Conservation (phyloP, 2,888 invertebrate genomes). For the Laspeyria flexula region DNA sequence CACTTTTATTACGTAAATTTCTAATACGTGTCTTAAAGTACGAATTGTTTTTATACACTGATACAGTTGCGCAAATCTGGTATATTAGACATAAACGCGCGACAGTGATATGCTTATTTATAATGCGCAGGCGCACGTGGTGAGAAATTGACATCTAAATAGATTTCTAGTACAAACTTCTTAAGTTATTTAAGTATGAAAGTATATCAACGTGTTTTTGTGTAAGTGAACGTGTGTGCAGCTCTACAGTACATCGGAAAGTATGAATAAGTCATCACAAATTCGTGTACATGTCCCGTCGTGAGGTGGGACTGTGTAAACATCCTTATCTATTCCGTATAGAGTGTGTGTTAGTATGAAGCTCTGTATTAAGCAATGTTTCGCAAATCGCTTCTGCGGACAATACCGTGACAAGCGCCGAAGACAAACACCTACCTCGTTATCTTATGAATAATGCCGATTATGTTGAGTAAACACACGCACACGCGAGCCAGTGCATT, state of each 20-base stretch:
- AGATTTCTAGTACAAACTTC: too few relatives aligned
- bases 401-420: slow-evolving; percentile 77
- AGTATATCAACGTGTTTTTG: too few relatives aligned
- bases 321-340: slow-evolving; percentile 59
- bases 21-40: too few relatives aligned
- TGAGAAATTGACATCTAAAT: neutral
- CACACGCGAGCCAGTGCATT: slow-evolving; percentile 75
- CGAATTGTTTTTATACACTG: too few relatives aligned
- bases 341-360: slow-evolving; percentile 58
- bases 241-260: slow-evolving; percentile 15
- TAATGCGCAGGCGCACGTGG: slow-evolving; percentile 7
- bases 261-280: slow-evolving; percentile 27
- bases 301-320: slow-evolving; percentile 53
- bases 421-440: slow-evolving; percentile 80
- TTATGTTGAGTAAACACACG: slow-evolving; percentile 81
- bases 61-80: too few relatives aligned
- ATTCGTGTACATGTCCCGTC: too few relatives aligned
- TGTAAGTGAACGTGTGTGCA: neutral
- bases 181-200: too few relatives aligned
- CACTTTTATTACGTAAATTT: too few relatives aligned
- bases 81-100: slow-evolving; percentile 18
- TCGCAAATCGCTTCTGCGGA: slow-evolving; percentile 79
- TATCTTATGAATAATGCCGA: slow-evolving; percentile 86
- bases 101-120: neutral
- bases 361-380: slow-evolving; percentile 72